phyloP scores from a whole-genome alignment of 2,797 vertebrate genomes.

The Danio jaintianensis region DNA sequence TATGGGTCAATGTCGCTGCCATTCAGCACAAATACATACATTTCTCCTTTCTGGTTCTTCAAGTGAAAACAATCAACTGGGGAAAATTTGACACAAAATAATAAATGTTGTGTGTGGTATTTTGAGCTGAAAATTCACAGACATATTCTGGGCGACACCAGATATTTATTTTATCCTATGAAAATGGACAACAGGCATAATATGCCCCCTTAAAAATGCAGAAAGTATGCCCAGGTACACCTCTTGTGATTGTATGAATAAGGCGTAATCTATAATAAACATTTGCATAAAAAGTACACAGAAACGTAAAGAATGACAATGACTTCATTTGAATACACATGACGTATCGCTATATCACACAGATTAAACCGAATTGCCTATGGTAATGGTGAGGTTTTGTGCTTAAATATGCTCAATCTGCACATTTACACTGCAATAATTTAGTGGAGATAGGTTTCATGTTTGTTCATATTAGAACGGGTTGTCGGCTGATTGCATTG shows the following conservation, averaged over 20 bases:
- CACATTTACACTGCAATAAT: constrained; percentile 17
- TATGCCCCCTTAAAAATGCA: constrained; percentile 1
- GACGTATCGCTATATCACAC: not conserved
- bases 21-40: no score
- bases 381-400: not conserved
- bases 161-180: no score
- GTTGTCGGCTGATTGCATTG: constrained; percentile 28
- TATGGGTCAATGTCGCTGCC: no score
- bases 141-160: no score
- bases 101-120: no score
- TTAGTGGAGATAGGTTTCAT: constrained; percentile 30
- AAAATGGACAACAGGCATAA: no score
- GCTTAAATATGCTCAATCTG: not conserved
- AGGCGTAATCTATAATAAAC: constrained; percentile 3
- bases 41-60: no score
- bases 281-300: constrained; percentile 21
- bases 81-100: no score
- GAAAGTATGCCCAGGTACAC: not conserved
- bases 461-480: constrained; percentile 22
- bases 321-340: not conserved
- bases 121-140: no score
- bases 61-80: no score
- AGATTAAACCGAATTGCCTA: not conserved
- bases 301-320: constrained; percentile 16
- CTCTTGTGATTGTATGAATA: constrained; percentile 4